phyloP scores from a whole-genome alignment of 2,888 invertebrate genomes.

The Globia sparganii region DNA sequence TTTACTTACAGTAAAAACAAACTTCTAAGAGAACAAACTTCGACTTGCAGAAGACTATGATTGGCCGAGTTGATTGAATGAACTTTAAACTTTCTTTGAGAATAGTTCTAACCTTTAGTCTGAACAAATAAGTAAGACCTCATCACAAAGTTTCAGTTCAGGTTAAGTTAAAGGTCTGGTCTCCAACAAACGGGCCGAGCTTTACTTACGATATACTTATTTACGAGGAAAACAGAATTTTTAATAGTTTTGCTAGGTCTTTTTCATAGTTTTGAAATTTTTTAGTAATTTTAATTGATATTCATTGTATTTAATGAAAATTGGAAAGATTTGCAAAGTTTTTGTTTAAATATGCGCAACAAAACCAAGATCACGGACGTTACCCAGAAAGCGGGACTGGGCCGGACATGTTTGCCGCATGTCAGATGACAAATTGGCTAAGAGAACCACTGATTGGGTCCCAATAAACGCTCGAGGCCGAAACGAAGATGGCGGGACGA shows the following conservation, averaged over 20 bases:
- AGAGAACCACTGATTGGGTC: too few species aligned
- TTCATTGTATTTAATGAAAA: not conserved
- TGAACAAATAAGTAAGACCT: conserved; percentile 55
- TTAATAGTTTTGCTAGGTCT: not conserved
- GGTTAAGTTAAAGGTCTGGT: conserved; percentile 63
- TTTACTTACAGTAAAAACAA: conserved; percentile 40
- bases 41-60: conserved; percentile 12
- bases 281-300: too few species aligned
- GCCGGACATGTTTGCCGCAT: too few species aligned
- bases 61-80: conserved; percentile 52
- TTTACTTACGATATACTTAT: conserved; percentile 16
- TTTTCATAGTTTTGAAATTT: too few species aligned
- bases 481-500: too few species aligned
- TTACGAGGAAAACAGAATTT: conserved; percentile 6
- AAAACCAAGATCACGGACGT: too few species aligned
- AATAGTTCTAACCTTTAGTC: conserved; percentile 45
- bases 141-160: conserved; percentile 58
- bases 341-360: too few species aligned
- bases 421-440: too few species aligned
- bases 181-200: conserved; percentile 34
- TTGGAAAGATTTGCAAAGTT: not conserved
- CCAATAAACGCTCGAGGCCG: too few species aligned
- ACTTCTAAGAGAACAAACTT: conserved; percentile 38
- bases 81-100: conserved; percentile 47
- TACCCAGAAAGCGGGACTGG: too few species aligned